Conservation (phyloP, 92 coral and sea anemone species). For the Diadumene lineata region DNA sequence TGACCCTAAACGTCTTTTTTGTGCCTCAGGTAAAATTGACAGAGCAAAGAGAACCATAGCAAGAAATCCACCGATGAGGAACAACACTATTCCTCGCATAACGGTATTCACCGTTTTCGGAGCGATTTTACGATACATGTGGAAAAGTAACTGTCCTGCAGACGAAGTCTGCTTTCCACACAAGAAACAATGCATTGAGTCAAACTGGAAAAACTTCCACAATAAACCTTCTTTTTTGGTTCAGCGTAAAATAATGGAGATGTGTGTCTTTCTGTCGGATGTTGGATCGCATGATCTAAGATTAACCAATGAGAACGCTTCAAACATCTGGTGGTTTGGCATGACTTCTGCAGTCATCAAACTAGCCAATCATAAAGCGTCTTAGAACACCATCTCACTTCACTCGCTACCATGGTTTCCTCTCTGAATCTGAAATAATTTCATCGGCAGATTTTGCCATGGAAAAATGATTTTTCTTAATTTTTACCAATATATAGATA, state of each 20-base stretch:
- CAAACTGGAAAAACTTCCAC: slow-evolving; percentile 4
- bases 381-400: slow-evolving; percentile 8
- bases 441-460: background rate
- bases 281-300: slow-evolving; percentile 68
- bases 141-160: slow-evolving; percentile 68
- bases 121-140: slow-evolving; percentile 71
- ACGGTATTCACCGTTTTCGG: slow-evolving; percentile 85
- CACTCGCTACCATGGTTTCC: slow-evolving; percentile 19
- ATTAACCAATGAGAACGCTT: slow-evolving; percentile 71
- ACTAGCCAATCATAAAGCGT: slow-evolving; percentile 37
- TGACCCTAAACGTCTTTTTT: slow-evolving; percentile 72
- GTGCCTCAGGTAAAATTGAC: slow-evolving; percentile 85
- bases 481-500: no score
- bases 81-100: slow-evolving; percentile 87
- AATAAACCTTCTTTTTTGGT: slow-evolving; percentile 1
- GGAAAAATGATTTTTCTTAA: background rate
- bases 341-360: slow-evolving; percentile 29
- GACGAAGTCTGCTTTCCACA: slow-evolving; percentile 75
- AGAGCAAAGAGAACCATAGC: slow-evolving; percentile 85
- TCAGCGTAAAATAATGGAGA: slow-evolving; percentile 28
- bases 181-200: slow-evolving; percentile 74
- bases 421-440: slow-evolving; percentile 5
- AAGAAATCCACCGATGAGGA: slow-evolving; percentile 88
- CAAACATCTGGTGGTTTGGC: slow-evolving; percentile 68
- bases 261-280: slow-evolving; percentile 50